Conservation (phyloP, 2,888 invertebrate genomes). For the Sarcophaga subvicina region DNA sequence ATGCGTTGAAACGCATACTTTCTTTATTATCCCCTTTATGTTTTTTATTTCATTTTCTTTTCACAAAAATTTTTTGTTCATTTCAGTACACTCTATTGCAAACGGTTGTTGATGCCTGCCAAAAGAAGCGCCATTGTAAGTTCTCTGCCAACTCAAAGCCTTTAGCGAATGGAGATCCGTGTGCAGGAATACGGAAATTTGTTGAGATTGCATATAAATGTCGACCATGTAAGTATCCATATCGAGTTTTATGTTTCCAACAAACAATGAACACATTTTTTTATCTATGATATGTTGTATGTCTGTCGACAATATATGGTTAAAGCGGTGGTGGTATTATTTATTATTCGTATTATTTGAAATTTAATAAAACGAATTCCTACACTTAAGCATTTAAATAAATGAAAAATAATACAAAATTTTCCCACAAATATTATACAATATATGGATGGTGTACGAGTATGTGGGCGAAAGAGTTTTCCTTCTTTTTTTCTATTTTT, state of each 20-base stretch:
- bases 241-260: conserved; percentile 1
- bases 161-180: conserved; percentile 92
- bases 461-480: no score
- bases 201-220: conserved; percentile 98
- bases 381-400: neutral
- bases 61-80: conserved; percentile 49
- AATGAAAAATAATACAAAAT: neutral
- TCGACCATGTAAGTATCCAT: conserved; percentile 92
- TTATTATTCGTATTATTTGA: conserved; percentile 19
- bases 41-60: conserved; percentile 14
- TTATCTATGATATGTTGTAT: neutral
- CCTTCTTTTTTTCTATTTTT: no score
- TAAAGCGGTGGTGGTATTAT: conserved; percentile 23
- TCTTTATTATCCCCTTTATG: neutral
- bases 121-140: conserved; percentile 95
- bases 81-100: conserved; percentile 93
- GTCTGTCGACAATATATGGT: conserved; percentile 2
- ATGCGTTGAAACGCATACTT: neutral
- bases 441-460: no score
- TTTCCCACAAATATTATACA: neutral
- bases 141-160: conserved; percentile 94
- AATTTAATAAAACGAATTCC: neutral
- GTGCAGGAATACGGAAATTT: conserved; percentile 95
- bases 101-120: conserved; percentile 96
- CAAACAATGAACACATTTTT: conserved; percentile 31